Conservation (phyloP, 2,113 vertebrate genomes). For the Scytalopus superciliaris region DNA sequence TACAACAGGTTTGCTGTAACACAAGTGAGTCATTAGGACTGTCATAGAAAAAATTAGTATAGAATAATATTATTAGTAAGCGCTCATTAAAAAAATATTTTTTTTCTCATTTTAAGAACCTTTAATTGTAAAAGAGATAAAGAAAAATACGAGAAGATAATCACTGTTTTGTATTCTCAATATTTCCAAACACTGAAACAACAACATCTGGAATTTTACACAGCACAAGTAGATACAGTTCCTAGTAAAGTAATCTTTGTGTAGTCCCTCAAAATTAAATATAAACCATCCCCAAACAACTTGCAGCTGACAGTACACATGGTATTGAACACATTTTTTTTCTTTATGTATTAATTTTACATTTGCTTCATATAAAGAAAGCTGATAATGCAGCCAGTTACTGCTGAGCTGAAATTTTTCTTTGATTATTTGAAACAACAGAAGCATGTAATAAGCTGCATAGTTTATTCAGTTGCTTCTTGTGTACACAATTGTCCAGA, state of each 20-base stretch:
- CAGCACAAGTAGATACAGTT: neutral
- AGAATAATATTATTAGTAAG: neutral
- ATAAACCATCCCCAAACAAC: neutral
- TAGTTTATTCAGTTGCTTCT: neutral
- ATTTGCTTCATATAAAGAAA: neutral
- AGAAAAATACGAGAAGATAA: neutral
- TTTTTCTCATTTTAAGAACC: neutral
- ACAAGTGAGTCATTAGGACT: neutral
- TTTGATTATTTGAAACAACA: neutral
- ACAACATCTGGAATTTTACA: neutral
- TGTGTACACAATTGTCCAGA: neutral
- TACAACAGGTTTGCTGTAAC: neutral
- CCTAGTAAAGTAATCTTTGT: neutral
- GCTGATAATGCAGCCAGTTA: neutral
- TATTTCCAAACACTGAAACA: neutral
- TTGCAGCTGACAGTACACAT: neutral
- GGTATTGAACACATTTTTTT: neutral
- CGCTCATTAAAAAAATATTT: neutral
- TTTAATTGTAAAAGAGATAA: neutral
- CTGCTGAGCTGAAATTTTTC: neutral
- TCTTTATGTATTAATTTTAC: neutral
- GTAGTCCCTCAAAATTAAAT: neutral
- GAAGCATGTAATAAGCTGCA: neutral
- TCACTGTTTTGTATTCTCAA: rapidly evolving
- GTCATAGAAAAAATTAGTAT: neutral